Conservation (phyloP, 2,797 vertebrate genomes). For the Lutjanus argentimaculatus region DNA sequence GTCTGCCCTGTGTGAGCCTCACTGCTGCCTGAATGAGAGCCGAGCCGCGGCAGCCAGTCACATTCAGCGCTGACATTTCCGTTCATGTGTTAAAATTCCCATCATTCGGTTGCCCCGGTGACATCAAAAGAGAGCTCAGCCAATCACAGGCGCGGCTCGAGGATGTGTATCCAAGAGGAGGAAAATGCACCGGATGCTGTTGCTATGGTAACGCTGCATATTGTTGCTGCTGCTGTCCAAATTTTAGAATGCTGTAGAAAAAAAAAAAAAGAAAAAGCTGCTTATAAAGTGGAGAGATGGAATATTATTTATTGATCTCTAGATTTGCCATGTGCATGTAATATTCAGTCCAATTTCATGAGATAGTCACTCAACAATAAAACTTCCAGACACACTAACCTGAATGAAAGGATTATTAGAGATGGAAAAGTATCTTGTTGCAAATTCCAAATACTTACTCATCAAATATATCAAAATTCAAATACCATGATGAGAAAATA, state of each 20-base stretch:
- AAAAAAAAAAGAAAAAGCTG: slow-evolving; percentile 12
- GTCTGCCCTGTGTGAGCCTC: slow-evolving; percentile 43
- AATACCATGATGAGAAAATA: too few relatives aligned
- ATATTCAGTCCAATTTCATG: neutral
- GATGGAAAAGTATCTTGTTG: too few relatives aligned
- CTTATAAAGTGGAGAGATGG: neutral
- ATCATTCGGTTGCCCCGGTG: slow-evolving; percentile 84
- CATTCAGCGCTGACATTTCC: slow-evolving; percentile 72
- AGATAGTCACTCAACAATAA: neutral
- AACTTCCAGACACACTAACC: neutral
- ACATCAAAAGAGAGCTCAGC: slow-evolving; percentile 69
- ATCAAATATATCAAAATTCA: too few relatives aligned
- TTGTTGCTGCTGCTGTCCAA: slow-evolving; percentile 32
- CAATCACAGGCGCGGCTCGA: slow-evolving; percentile 74
- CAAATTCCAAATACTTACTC: too few relatives aligned
- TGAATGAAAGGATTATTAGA: neutral
- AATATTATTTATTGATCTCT: slow-evolving; percentile 33
- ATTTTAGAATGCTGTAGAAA: slow-evolving; percentile 40
- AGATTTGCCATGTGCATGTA: neutral
- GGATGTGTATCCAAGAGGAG: slow-evolving; percentile 80
- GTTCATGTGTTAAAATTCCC: slow-evolving; percentile 80
- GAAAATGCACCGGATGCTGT: slow-evolving; percentile 83
- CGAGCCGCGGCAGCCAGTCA: slow-evolving; percentile 63
- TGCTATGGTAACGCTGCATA: slow-evolving; percentile 85
- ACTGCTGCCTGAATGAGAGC: slow-evolving; percentile 60